Conservation (phyloP, 2,797 vertebrate genomes). For the Spinus olivaceus region DNA sequence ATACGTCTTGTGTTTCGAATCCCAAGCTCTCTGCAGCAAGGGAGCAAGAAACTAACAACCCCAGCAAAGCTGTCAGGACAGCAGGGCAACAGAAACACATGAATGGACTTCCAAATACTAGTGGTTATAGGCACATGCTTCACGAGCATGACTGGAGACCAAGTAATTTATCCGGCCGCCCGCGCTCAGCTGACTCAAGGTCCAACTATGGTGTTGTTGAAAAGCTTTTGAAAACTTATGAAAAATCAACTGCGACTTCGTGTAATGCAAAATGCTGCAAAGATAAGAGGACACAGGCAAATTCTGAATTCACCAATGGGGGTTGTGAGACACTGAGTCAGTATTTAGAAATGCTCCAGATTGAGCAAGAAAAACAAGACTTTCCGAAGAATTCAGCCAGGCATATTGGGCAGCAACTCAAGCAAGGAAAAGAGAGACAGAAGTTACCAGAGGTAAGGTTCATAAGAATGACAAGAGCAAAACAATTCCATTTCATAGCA, state of each 20-base stretch:
- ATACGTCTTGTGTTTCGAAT: background rate
- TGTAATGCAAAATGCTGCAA: conserved; percentile 55
- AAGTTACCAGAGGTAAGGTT: conserved; percentile 76
- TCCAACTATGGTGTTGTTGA: conserved; percentile 96
- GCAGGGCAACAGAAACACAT: conserved; percentile 49
- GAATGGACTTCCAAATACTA: conserved; percentile 69
- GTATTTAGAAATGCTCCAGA: conserved; percentile 80
- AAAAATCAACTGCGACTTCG: conserved; percentile 74
- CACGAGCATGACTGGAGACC: conserved; percentile 89
- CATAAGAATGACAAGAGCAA: background rate
- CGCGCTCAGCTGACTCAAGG: conserved; percentile 88
- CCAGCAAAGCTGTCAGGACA: conserved; percentile 20
- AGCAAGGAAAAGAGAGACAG: conserved; percentile 61
- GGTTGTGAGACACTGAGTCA: conserved; percentile 72
- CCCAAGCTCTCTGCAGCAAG: background rate
- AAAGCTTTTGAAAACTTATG: conserved; percentile 90
- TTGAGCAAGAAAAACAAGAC: conserved; percentile 76
- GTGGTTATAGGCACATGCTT: conserved; percentile 70
- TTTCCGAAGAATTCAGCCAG: conserved; percentile 64
- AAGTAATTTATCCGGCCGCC: conserved; percentile 89
- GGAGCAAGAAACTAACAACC: conserved; percentile 35
- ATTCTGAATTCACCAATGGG: conserved; percentile 47
- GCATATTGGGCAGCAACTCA: conserved; percentile 54
- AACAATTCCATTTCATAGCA: background rate
- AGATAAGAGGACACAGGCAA: conserved; percentile 65